A percentile compares a stretch with the other conserved stretches of the same genome.
Conservation (phyloP, 2,113 vertebrate species). For the Cheilinus undulatus region DNA sequence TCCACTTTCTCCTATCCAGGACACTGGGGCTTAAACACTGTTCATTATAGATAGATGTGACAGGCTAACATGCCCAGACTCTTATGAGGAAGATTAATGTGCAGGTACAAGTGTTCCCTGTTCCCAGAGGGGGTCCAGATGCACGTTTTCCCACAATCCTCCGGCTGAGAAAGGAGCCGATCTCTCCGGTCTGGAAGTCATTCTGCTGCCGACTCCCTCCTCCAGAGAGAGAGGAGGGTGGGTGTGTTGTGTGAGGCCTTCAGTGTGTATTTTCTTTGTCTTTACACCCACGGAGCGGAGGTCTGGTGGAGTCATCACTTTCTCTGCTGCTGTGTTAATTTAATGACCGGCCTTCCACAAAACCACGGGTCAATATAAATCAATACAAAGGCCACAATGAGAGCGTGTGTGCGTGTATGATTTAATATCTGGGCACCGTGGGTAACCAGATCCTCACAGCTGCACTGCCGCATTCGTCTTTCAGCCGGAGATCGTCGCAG, state of each 20-base stretch:
- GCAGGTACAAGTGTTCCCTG: slow-evolving; percentile 14
- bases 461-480: background rate
- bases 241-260: slow-evolving; percentile 7
- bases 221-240: slow-evolving; percentile 9
- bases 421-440: slow-evolving; percentile 66
- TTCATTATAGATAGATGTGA: slow-evolving; percentile 25
- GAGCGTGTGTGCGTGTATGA: slow-evolving; percentile 33
- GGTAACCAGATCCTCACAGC: slow-evolving; percentile 53
- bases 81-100: slow-evolving; percentile 28
- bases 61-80: background rate
- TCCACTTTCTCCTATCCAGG: slow-evolving; percentile 47
- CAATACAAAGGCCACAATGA: slow-evolving; percentile 54
- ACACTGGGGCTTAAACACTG: background rate
- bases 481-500: background rate
- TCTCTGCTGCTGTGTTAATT: slow-evolving; percentile 64
- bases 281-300: slow-evolving; percentile 8
- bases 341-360: slow-evolving; percentile 59
- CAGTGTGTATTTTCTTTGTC: slow-evolving; percentile 52
- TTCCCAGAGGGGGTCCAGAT: background rate
- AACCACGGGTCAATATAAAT: slow-evolving; percentile 67
- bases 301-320: slow-evolving; percentile 72
- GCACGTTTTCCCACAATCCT: slow-evolving; percentile 44
- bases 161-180: slow-evolving; percentile 34
- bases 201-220: slow-evolving; percentile 40
- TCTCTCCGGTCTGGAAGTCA: slow-evolving; percentile 58